Percentiles rank a stretch among this genome's conserved stretches.
These are phyloP conservation scores for Panonychus citri DNA, from an alignment of 1,140 invertebrate species.

Conservation along the genomic window DNA sequence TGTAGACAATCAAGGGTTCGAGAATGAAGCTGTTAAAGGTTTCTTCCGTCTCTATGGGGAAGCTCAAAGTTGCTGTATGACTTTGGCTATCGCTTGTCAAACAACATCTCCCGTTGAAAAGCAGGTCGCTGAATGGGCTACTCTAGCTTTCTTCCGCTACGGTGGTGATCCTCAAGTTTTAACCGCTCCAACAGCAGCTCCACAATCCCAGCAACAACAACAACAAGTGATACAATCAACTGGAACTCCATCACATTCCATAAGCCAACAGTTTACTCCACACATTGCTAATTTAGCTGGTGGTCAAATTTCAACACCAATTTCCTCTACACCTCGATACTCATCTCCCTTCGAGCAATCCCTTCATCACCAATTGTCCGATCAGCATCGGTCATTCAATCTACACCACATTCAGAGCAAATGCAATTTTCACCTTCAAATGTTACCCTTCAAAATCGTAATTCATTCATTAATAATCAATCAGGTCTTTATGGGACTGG, in stretches of 20 bases:
- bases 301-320: background rate
- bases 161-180: conserved; percentile 40
- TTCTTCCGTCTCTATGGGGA: conserved; percentile 60
- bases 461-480: background rate
- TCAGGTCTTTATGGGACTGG: background rate
- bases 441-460: too few relatives aligned
- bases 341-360: background rate
- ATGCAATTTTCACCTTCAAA: too few relatives aligned
- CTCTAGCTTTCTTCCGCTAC: conserved; percentile 71
- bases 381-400: background rate
- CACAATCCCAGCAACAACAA: background rate
- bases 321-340: background rate
- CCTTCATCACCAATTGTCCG: background rate
- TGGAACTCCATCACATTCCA: background rate
- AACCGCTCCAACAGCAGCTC: background rate
- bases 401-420: too few relatives aligned
- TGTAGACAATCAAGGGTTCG: conserved; percentile 52
- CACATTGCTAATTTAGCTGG: background rate
- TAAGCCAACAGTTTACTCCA: background rate
- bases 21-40: conserved; percentile 52
- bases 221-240: background rate
- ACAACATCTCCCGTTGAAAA: conserved; percentile 36
- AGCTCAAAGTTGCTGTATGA: conserved; percentile 68
- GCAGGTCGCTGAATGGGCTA: conserved; percentile 50
- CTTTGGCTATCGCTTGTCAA: conserved; percentile 53